Conservation (phyloP, 2,113 vertebrate genomes). For the Enhydra lutris region DNA sequence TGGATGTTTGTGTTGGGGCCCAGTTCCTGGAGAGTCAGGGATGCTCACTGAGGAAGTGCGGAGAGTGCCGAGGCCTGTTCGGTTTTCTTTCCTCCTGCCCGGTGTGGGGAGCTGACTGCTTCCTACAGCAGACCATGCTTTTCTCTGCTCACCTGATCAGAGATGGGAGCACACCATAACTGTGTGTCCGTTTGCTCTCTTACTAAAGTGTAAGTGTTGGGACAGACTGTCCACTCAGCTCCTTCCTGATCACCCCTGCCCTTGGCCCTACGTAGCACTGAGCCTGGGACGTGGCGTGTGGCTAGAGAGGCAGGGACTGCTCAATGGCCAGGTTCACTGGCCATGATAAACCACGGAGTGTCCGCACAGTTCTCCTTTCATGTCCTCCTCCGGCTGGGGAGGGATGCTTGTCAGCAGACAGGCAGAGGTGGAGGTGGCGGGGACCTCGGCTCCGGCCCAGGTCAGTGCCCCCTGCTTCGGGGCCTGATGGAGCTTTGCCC, state of each 20-base stretch:
- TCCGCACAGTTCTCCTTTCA: not conserved
- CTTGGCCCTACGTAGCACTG: rapidly evolving
- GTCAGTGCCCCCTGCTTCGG: not conserved
- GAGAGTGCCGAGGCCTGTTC: not conserved
- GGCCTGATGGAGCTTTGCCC: not conserved
- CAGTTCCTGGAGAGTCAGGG: not conserved
- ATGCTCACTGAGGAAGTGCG: not conserved
- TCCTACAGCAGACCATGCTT: rapidly evolving
- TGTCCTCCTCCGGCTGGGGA: rapidly evolving
- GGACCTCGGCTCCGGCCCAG: not conserved
- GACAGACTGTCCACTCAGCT: not conserved
- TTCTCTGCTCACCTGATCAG: not conserved
- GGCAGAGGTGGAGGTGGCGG: not conserved
- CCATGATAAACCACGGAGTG: not conserved
- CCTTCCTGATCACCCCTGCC: rapidly evolving
- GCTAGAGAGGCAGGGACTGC: not conserved
- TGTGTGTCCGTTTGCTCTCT: not conserved
- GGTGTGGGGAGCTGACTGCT: not conserved
- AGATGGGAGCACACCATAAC: rapidly evolving
- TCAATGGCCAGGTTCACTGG: not conserved
- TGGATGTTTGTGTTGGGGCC: not conserved
- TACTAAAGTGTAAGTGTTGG: not conserved
- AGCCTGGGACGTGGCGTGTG: not conserved
- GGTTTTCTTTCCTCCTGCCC: no score
- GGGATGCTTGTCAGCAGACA: rapidly evolving